Base-by-base conservation (phyloP, 1,140 invertebrate species). In the Dendroctonus valens region DNA sequence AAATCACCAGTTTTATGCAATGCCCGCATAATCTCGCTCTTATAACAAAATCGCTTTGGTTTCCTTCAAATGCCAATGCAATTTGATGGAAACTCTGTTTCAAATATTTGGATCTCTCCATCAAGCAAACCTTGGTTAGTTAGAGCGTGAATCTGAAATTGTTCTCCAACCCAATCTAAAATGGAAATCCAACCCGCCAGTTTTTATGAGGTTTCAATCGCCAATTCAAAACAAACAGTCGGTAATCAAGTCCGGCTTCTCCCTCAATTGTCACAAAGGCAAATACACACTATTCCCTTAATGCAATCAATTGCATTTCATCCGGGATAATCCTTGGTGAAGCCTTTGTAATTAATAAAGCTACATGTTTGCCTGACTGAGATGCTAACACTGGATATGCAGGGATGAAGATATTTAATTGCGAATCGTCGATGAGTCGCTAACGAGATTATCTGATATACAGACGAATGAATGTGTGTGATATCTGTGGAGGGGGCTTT, bases 231-330 rank as follows among this genome's bases (percentile, higher is more conserved):
- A 11, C n/a, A 55, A 40, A 38, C 39, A 55, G 38, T 40, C 39
- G 38, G 26, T 41, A 55, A 55, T 55, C 53, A 55, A 55, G 53
- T 55, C 53, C 38, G 53, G 53, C 53, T 41, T 55, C 53, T 26
- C 26, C 53, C 53, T 39, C 11, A 39, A 55, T 41, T 39, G 14
- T 55, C 41, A 9, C 38, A 39, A 55, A 40, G 53, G 53, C 39
- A 55, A 55, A 55, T 40, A 55, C 38, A 55, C 14, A 39, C 11
- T 55, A 8, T 11, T 41, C 53, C 39, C 39, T 41, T 55, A 55
- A 55, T 55, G 53, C 53, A 55, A 55, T 55, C 53, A 55, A 40
- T 55, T 55, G 39, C 53, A 41, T 39, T 55, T 55, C 53, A 55
- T 55, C 53, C 53, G 37, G 26, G 53, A 55, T 55, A 55, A 55